Evolutionary conservation across 2,797 vertebrate genomes (phyloP).

Genomic region (Fundulus diaphanus): DNA sequence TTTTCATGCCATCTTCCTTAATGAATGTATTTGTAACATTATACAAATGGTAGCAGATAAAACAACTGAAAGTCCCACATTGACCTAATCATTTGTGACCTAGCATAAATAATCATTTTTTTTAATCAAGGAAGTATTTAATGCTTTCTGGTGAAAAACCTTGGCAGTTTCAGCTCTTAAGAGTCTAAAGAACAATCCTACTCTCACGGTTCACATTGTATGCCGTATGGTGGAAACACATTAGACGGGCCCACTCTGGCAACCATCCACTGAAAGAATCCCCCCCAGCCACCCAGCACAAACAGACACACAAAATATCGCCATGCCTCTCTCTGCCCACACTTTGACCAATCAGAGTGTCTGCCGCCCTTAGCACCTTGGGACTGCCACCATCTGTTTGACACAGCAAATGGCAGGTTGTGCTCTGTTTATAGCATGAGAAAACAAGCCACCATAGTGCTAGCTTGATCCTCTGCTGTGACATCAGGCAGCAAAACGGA

Average conservation of each 20-base stretch:
- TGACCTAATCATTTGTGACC: background rate
- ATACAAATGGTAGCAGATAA: background rate
- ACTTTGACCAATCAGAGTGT: slow-evolving; percentile 49
- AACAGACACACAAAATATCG: background rate
- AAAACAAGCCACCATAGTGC: slow-evolving; percentile 18
- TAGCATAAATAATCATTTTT: background rate
- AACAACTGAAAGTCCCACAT: background rate
- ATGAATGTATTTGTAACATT: background rate
- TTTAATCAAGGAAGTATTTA: background rate
- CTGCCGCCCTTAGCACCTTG: slow-evolving; percentile 41
- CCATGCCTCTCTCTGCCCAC: background rate
- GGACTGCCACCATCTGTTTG: slow-evolving; percentile 69
- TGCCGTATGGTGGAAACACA: background rate
- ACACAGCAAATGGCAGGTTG: slow-evolving; percentile 38
- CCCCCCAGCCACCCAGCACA: background rate
- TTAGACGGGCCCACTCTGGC: background rate
- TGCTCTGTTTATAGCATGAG: slow-evolving; percentile 8
- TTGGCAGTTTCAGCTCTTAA: background rate
- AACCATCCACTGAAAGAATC: background rate
- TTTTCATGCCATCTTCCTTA: no score
- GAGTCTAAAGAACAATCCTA: background rate
- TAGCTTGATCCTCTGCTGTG: slow-evolving; percentile 23
- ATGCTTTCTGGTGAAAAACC: background rate
- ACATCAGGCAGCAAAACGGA: slow-evolving; percentile 54
- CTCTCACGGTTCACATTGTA: background rate